Base-by-base conservation (phyloP, 2,797 vertebrate species). In the Acrossocheilus wenchowensis region DNA sequence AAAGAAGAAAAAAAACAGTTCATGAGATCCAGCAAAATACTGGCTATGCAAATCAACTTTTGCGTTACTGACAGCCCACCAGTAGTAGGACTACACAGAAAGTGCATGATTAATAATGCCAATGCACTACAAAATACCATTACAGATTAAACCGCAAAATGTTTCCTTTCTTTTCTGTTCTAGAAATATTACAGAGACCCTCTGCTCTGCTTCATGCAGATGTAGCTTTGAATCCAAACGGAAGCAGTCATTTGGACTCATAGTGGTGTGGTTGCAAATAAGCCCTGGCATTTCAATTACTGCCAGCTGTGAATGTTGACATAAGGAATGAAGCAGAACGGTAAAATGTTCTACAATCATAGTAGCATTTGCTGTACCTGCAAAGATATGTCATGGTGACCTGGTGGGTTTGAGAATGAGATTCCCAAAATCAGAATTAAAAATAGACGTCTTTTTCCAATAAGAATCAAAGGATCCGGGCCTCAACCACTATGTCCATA, bases 241-340 rank as follows among this genome's bases (percentile, higher is more conserved):
- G 87, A 89, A 84, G 84, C 82, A 83, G 74, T 84, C 66, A 82
- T 62, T 83, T 75, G 62, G 71, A 68, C 54, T 78, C 83, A 60
- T 89, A 85, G 87, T 90, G 87, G 88, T 89, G 89, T 87, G 87
- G 87, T 88, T 83, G 34, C 75, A 85, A 85, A 87, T 85, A 85
- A 87, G 81, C n/a, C 60, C 41, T 68, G 86, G 85, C 62, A 88
- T 87, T 85, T 90, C 87, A 83, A 87, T 90, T 84, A 90, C 73
- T 88, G 45, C 85, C 89, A 90, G 85, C 82, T 87, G 89, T 19
- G 52, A 86, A 64, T 86, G 78, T 62, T 73, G 34, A 88, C 78
- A 48, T 68, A 54, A 12, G 78, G 85, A 57, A 75, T 83, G 45
- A 89, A 69, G 86, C 78, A 64, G 54, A 81, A 87, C 82, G 50